Evolutionary conservation across 2,113 vertebrate species (phyloP).

Genomic region (Hylia prasina): DNA sequence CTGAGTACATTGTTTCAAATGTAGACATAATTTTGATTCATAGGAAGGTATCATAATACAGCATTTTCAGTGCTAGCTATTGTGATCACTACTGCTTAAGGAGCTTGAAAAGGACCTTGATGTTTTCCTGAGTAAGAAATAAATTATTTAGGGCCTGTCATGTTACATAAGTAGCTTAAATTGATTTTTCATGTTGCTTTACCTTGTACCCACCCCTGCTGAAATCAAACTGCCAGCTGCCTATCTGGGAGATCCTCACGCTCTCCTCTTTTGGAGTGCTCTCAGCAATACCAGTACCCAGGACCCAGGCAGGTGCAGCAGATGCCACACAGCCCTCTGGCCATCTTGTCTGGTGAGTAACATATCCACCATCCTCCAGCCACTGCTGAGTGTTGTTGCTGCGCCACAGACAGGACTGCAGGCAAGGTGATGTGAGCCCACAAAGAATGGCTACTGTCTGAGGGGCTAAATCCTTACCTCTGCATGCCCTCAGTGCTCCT

Average conservation of each 20-base stretch:
- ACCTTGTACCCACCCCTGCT: not conserved
- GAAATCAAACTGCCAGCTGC: constrained; percentile 17
- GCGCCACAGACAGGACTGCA: not conserved
- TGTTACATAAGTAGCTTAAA: constrained; percentile 42
- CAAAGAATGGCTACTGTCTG: not conserved
- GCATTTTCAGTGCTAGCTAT: not conserved
- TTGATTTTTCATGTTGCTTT: constrained; percentile 40
- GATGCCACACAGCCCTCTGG: not conserved
- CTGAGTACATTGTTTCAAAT: not conserved
- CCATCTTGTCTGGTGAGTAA: not conserved
- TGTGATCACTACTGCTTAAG: not conserved
- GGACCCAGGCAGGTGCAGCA: not conserved
- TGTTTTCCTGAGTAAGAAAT: constrained; percentile 35
- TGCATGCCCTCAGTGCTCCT: not conserved
- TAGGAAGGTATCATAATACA: not conserved
- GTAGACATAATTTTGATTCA: not conserved
- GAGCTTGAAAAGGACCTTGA: constrained; percentile 2
- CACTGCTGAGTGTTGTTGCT: not conserved
- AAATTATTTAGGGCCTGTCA: constrained; percentile 18
- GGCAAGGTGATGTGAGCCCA: not conserved
- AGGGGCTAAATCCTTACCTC: not conserved
- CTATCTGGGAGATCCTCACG: not conserved
- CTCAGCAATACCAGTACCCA: not conserved
- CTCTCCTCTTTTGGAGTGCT: not conserved
- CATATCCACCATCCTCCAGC: not conserved